phyloP scores from a whole-genome alignment of 2,797 vertebrate genomes.

The Geotria australis region DNA sequence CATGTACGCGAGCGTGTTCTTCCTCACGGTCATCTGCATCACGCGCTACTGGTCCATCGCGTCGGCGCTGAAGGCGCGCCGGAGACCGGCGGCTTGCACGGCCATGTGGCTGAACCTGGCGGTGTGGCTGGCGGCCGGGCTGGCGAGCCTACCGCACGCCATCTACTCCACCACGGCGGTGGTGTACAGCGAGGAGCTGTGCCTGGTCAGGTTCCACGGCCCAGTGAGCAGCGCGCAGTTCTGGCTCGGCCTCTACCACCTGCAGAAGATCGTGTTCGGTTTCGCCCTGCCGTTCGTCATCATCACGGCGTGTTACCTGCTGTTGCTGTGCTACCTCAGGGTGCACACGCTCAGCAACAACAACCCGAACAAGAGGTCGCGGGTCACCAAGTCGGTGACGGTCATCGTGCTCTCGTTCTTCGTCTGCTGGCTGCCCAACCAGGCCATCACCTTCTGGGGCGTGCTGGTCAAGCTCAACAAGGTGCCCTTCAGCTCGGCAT shows the following conservation, averaged over 20 bases:
- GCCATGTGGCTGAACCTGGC: conserved; percentile 24
- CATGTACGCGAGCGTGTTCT: conserved; percentile 93
- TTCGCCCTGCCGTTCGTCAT: conserved; percentile 39
- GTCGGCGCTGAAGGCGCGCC: conserved; percentile 31
- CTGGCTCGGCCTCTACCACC: conserved; percentile 63
- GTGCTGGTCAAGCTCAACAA: conserved; percentile 66
- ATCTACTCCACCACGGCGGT: conserved; percentile 53
- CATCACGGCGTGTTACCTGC: conserved; percentile 46
- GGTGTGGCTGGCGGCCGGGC: conserved; percentile 36
- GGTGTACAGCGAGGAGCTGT: conserved; percentile 44
- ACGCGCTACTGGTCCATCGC: conserved; percentile 51
- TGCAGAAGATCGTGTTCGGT: conserved; percentile 60
- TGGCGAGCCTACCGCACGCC: conserved; percentile 45
- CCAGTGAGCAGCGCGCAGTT: conserved; percentile 29
- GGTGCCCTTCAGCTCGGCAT: conserved; percentile 49
- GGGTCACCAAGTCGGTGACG: conserved; percentile 63
- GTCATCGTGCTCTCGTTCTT: conserved; percentile 79
- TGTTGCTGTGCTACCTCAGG: conserved; percentile 46
- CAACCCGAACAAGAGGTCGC: conserved; percentile 37
- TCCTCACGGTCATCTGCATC: conserved; percentile 76
- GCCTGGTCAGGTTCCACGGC: conserved; percentile 50
- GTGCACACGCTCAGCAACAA: conserved; percentile 22
- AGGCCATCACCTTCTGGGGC: conserved; percentile 65
- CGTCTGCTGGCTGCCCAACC: conserved; percentile 84
- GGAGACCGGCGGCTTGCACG: conserved; percentile 11